Percentiles rank a stretch among this genome's conserved stretches.
These are phyloP conservation scores for Entomobrya proxima DNA, from an alignment of 2,888 invertebrate genomes.

Conservation along the genomic window DNA sequence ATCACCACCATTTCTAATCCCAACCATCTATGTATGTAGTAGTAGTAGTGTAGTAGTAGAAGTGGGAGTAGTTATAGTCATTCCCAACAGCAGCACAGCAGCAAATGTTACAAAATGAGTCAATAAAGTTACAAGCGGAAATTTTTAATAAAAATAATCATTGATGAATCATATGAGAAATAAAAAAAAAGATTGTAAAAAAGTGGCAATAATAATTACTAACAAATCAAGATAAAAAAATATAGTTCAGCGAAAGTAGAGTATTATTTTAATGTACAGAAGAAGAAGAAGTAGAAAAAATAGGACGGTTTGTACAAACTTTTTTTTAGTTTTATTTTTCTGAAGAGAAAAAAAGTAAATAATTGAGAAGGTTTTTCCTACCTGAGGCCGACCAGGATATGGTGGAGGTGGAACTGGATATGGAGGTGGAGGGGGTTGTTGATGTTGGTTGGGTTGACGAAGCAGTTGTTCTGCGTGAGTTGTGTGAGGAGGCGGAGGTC, in stretches of 20 bases:
- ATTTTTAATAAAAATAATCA: constrained; percentile 13
- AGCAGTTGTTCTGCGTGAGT: constrained; percentile 72
- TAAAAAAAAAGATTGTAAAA: constrained; percentile 10
- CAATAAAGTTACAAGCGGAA: constrained; percentile 40
- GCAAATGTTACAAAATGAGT: constrained; percentile 43
- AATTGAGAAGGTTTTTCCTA: constrained; percentile 74
- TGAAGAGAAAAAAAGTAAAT: neutral
- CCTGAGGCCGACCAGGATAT: constrained; percentile 80
- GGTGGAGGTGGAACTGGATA: constrained; percentile 85
- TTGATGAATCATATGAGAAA: constrained; percentile 26
- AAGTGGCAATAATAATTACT: too few relatives aligned
- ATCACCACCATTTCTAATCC: constrained; percentile 76
- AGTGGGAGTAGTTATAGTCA: constrained; percentile 40
- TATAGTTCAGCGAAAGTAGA: neutral
- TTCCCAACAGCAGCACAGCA: constrained; percentile 46
- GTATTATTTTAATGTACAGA: neutral
- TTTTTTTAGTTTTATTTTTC: neutral
- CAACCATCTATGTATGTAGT: constrained; percentile 70
- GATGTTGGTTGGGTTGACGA: constrained; percentile 80
- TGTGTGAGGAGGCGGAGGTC: constrained; percentile 76
- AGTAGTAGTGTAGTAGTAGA: neutral
- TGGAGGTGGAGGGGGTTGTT: constrained; percentile 85
- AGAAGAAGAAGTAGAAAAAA: neutral
- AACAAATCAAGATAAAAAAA: neutral
- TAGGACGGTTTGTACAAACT: neutral